Evolutionary conservation across 2,888 invertebrate genomes (phyloP).

Genomic region (Lepidochitona cinerea): DNA sequence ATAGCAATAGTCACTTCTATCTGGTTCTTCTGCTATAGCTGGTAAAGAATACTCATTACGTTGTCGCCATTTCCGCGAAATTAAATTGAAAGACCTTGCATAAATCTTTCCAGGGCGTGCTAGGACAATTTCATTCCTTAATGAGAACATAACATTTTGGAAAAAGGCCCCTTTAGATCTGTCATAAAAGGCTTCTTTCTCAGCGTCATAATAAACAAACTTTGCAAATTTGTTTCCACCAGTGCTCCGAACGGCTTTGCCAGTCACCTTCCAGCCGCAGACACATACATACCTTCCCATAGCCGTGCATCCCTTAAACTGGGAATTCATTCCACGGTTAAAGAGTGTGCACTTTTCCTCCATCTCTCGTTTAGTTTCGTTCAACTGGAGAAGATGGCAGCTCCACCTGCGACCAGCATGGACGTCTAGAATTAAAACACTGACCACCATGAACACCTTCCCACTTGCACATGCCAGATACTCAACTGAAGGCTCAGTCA

Average conservation of each 20-base stretch:
- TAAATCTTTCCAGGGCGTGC: slow-evolving; percentile 41
- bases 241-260: neutral
- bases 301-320: neutral
- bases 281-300: neutral
- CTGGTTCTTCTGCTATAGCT: slow-evolving; percentile 30
- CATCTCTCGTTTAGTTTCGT: neutral
- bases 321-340: neutral
- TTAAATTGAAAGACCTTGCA: slow-evolving; percentile 34
- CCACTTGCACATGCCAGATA: neutral
- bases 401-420: neutral
- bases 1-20: slow-evolving; percentile 37
- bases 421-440: neutral
- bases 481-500: neutral
- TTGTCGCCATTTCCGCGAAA: slow-evolving; percentile 29
- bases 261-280: neutral
- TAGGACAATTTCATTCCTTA: slow-evolving; percentile 37
- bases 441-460: neutral
- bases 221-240: slow-evolving; percentile 12
- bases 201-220: slow-evolving; percentile 37
- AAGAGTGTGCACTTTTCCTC: neutral
- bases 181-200: slow-evolving; percentile 27
- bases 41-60: slow-evolving; percentile 33
- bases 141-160: slow-evolving; percentile 38
- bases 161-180: slow-evolving; percentile 31
- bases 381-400: neutral